Percentiles rank a stretch among this genome's conserved stretches.
Conservation (phyloP, 2,113 vertebrate genomes). For the Paramisgurnus dabryanus region DNA sequence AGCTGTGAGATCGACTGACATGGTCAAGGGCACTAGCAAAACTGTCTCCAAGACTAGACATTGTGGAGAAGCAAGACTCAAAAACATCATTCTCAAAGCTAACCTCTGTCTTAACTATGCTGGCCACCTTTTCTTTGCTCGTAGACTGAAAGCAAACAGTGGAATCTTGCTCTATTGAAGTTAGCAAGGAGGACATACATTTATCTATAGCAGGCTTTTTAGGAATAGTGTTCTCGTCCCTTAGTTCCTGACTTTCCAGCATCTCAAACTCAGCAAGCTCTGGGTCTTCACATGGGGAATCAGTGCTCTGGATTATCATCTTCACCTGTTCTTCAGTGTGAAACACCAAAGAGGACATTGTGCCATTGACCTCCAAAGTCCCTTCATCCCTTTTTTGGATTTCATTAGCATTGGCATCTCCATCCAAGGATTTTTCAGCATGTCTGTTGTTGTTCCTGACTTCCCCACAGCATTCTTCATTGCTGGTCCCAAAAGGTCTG, state of each 20-base stretch:
- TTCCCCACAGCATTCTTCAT: conserved; percentile 51
- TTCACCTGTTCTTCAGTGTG: conserved; percentile 64
- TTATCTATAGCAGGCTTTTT: conserved; percentile 39
- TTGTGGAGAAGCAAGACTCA: conserved; percentile 69
- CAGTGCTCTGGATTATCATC: conserved; percentile 71
- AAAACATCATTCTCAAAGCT: conserved; percentile 74
- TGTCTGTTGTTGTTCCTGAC: conserved; percentile 71
- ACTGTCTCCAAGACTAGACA: conserved; percentile 63
- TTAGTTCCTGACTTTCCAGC: conserved; percentile 77
- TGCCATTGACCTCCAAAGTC: conserved; percentile 47
- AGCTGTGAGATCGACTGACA: conserved; percentile 52
- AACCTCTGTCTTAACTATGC: conserved; percentile 56
- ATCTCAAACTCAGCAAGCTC: conserved; percentile 80
- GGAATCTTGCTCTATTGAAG: conserved; percentile 34
- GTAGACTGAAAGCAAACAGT: conserved; percentile 40
- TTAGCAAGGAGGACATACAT: conserved; percentile 32
- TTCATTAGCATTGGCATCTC: conserved; percentile 74
- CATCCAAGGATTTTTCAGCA: conserved; percentile 49
- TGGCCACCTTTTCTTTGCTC: conserved; percentile 45
- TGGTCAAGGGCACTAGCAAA: conserved; percentile 63
- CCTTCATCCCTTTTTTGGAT: conserved; percentile 57
- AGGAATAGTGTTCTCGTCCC: conserved; percentile 65
- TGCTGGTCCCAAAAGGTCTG: conserved; percentile 28
- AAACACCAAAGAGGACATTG: conserved; percentile 49
- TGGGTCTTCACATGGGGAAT: conserved; percentile 74